Evolutionary conservation across 1,140 invertebrate species (phyloP).

Genomic region (Parapsyche elsis): DNA sequence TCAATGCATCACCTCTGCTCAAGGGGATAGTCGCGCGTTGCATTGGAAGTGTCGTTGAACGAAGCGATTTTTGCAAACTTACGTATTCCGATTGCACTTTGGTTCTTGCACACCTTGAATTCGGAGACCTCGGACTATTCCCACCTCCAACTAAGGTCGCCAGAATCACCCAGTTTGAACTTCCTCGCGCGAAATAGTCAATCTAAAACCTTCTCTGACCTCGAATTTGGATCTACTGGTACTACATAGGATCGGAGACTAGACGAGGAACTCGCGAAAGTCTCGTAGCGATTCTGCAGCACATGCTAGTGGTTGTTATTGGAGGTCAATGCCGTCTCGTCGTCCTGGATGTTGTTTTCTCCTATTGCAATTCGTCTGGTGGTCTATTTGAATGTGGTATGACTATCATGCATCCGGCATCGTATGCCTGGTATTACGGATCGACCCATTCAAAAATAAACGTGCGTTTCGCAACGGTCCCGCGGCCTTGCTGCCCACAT

Average conservation of each 20-base stretch:
- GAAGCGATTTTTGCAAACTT: neutral
- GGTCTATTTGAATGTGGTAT: neutral
- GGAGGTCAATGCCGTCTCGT: no score
- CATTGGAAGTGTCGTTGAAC: constrained; percentile 23
- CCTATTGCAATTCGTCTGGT: no score
- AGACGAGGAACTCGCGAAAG: no score
- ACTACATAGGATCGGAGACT: neutral
- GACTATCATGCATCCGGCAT: constrained; percentile 16
- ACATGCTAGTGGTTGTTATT: no score
- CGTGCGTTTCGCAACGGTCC: neutral
- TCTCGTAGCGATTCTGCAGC: no score
- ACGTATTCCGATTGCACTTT: neutral
- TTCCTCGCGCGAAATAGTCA: neutral
- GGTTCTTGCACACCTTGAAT: neutral
- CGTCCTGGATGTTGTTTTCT: no score
- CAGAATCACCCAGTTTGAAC: neutral
- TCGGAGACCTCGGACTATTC: neutral
- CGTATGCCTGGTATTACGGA: neutral
- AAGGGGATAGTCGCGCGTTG: constrained; percentile 4
- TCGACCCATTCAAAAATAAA: neutral
- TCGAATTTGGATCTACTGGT: neutral
- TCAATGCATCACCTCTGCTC: neutral
- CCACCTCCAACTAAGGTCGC: neutral
- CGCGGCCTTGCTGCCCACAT: constrained; percentile 17
- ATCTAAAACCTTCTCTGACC: neutral